Evolutionary conservation across 2,888 invertebrate genomes (phyloP).

Genomic region (Diarsia mendica): DNA sequence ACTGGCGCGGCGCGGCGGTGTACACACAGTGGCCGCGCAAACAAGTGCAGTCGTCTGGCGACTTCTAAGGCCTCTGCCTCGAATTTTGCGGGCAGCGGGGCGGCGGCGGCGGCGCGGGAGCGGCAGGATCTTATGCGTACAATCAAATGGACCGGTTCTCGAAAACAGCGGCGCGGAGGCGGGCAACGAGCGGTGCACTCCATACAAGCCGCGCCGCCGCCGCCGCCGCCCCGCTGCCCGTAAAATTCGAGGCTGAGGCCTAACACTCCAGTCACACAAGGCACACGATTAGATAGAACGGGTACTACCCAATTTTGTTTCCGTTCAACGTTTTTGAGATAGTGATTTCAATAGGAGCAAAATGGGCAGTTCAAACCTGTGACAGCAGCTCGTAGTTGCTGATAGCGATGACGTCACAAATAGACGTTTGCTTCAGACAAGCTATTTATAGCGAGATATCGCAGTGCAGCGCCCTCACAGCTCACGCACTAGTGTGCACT

Average conservation of each 20-base stretch:
- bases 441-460: conserved; percentile 5
- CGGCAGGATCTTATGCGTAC: no score
- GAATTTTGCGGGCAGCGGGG: no score
- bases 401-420: neutral
- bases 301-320: conserved; percentile 6
- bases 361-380: neutral
- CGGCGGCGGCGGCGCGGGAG: no score
- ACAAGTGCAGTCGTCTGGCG: conserved; percentile 25
- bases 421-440: neutral
- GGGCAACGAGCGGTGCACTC: no score
- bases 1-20: neutral
- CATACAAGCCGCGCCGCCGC: no score
- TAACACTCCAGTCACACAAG: neutral
- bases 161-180: no score
- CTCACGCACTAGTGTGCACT: neutral
- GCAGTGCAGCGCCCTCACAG: neutral
- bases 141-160: no score
- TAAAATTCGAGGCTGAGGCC: no score
- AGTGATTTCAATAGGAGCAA: neutral
- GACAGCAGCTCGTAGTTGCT: neutral
- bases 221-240: no score
- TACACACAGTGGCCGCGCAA: conserved; percentile 13
- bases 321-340: neutral
- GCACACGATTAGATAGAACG: neutral
- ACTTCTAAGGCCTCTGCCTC: no score